Evolutionary conservation across 2,797 vertebrate genomes (phyloP).

Genomic region (Halcyon smyrnensis): DNA sequence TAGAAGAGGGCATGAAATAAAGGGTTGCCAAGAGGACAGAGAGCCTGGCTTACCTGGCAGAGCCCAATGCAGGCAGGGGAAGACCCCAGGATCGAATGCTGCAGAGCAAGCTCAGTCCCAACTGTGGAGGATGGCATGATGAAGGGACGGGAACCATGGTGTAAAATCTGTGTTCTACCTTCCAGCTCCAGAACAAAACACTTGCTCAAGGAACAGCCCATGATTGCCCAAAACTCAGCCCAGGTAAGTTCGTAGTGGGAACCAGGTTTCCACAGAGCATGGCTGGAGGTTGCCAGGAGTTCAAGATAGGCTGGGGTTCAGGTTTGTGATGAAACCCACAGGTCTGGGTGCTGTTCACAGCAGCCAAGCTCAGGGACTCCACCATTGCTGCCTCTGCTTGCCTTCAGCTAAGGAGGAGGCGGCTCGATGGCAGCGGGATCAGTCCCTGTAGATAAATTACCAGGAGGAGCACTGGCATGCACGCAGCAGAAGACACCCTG

Average conservation of each 20-base stretch:
- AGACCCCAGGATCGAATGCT: neutral
- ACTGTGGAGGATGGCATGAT: rapidly evolving
- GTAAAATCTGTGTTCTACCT: neutral
- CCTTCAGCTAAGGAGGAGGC: neutral
- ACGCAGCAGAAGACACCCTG: neutral
- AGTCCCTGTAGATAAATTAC: neutral
- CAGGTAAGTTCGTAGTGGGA: neutral
- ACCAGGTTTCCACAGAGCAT: rapidly evolving
- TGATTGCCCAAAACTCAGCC: neutral
- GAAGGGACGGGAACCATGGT: neutral
- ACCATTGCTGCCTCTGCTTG: rapidly evolving
- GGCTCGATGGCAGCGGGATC: neutral
- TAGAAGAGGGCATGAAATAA: rapidly evolving
- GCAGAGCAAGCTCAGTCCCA: neutral
- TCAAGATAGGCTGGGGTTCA: neutral
- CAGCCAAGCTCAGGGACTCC: rapidly evolving
- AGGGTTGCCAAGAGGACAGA: neutral
- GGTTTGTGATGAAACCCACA: rapidly evolving
- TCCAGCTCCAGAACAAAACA: neutral
- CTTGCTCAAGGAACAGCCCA: neutral
- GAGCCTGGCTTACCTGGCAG: neutral
- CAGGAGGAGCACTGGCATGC: neutral
- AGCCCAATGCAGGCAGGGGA: rapidly evolving
- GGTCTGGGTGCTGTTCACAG: neutral
- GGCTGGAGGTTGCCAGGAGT: neutral